A percentile compares a stretch with the other conserved stretches of the same genome.
Evolutionary conservation across 2,113 vertebrate species (phyloP).

Genomic region (Anolis carolinensis): DNA sequence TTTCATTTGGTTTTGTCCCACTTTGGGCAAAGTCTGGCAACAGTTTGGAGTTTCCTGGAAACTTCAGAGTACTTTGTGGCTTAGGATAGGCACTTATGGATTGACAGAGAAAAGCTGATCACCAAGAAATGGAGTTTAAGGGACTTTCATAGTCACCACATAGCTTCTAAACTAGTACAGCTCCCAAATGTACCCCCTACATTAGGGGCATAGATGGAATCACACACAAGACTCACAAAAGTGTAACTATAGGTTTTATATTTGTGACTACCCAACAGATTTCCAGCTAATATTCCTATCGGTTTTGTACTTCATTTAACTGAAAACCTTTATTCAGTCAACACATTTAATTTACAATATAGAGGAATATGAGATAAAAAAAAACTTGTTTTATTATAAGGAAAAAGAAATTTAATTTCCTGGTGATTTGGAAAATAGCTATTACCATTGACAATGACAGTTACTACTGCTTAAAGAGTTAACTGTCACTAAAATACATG

Average conservation of each 20-base stretch:
- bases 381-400: background rate
- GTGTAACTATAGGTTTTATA: too few species aligned
- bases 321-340: background rate
- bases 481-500: background rate
- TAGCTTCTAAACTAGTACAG: too few species aligned
- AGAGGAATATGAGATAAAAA: background rate
- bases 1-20: background rate
- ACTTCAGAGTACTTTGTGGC: too few species aligned
- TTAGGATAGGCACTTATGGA: background rate
- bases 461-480: background rate
- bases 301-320: background rate
- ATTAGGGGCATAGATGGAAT: too few species aligned
- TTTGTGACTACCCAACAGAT: too few species aligned
- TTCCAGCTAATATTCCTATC: background rate
- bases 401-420: background rate
- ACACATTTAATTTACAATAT: background rate
- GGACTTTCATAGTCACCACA: too few species aligned
- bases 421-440: background rate
- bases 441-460: background rate
- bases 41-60: too few species aligned
- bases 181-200: too few species aligned
- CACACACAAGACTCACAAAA: too few species aligned
- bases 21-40: background rate
- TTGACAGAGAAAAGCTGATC: too few species aligned
- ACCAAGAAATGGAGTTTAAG: too few species aligned